Base-by-base conservation (phyloP, 2,888 invertebrate species). In the Anticlea derivata region DNA sequence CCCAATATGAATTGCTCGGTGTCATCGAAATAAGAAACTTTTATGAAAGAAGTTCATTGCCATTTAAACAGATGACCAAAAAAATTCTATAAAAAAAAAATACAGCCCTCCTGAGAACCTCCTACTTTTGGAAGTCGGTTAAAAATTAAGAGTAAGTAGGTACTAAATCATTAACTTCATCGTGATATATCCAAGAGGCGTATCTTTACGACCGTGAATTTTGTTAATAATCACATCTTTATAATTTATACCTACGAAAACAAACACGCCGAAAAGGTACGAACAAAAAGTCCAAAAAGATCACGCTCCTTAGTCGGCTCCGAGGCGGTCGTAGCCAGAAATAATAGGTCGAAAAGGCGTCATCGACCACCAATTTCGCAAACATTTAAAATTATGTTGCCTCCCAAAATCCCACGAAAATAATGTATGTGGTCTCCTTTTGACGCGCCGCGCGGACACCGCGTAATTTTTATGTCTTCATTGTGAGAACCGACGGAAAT, bases 401-500 rank as follows among this genome's bases (percentile, higher is more conserved):
- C 75, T 61, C 72, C 74, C 73, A 79, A 80, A 66, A 70, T 66
- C 75, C 63, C 75, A 76, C 75, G 70, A 74, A 79, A 76, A 84
- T 86, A 81, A 80, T 80, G 81, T 75, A 86, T 86, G 89, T 84
- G 88, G 88, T 83, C 84, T 65, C 54, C 77, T 72, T 87, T 88
- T 84, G 87, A 85, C 76, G 77, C 76, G 78, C 88, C 89, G 87
- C 81, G 58, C 66, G 50, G 40, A 55, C 58, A 54, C 53, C 58
- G 75, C 77, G 76, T 83, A 82, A 87, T 84, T 83, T 86, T 88
- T 89, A 90, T 86, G 89, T 90, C 90, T 90, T 89, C 86, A 90
- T 90, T 75, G 82, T 83, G 86, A 82, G 86, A 87, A 83, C 75
- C 70, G 69, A 68, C 70, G 61, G 68, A 76, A 70, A 52, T 72